phyloP scores from a whole-genome alignment of 2,113 vertebrate species.

The Tychaedon coryphoeus region DNA sequence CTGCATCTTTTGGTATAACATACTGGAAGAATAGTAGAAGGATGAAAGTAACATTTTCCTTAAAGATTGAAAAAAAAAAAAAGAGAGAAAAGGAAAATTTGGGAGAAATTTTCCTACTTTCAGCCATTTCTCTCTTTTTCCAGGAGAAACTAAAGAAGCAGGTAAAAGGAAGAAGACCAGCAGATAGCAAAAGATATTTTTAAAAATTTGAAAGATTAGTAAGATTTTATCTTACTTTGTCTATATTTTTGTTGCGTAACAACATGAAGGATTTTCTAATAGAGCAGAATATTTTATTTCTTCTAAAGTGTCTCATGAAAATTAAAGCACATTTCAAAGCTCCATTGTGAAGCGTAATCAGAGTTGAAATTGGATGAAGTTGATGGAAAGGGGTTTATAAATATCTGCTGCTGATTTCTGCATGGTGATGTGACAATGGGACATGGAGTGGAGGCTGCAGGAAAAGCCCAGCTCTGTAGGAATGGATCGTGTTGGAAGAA shows the following conservation, averaged over 20 bases:
- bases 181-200: background rate
- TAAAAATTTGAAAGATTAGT: background rate
- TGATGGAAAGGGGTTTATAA: background rate
- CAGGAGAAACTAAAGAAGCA: background rate
- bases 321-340: background rate
- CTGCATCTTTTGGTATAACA: background rate
- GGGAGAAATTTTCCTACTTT: background rate
- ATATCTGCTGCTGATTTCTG: background rate
- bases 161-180: background rate
- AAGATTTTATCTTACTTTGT: background rate
- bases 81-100: background rate
- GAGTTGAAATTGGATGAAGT: background rate
- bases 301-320: background rate
- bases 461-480: background rate
- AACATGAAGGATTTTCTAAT: background rate
- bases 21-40: background rate
- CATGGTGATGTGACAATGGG: background rate
- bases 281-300: background rate
- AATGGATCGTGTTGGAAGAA: accelerated
- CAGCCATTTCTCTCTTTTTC: background rate
- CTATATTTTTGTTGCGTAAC: background rate
- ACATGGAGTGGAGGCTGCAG: background rate
- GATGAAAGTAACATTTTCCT: background rate
- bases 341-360: background rate
- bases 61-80: background rate